These are phyloP conservation scores for Tachypleus tridentatus DNA, from an alignment of 1,140 invertebrate species.

Conservation along the genomic window DNA sequence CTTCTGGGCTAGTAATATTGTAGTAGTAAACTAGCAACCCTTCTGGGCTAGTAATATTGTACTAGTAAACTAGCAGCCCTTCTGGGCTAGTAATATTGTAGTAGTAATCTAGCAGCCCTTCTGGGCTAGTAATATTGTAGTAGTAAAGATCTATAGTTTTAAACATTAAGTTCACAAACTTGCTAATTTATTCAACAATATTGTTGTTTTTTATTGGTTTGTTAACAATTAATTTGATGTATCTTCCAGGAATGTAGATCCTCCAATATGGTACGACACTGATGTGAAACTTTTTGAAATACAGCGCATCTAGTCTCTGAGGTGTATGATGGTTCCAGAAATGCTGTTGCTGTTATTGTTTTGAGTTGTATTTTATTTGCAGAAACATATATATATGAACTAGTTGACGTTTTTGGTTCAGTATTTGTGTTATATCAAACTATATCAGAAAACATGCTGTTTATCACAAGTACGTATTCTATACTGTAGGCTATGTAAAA, in stretches of 20 bases:
- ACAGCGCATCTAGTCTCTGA: slow-evolving; percentile 38
- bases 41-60: background rate
- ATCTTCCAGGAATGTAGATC: slow-evolving; percentile 78
- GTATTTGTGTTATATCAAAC: too few relatives aligned
- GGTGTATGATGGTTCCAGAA: too few relatives aligned
- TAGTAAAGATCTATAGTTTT: background rate
- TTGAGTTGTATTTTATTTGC: too few relatives aligned
- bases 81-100: background rate
- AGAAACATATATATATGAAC: too few relatives aligned
- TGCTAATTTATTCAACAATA: background rate
- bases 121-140: background rate
- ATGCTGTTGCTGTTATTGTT: too few relatives aligned
- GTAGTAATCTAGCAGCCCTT: background rate
- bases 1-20: background rate
- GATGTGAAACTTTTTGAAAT: slow-evolving; percentile 98
- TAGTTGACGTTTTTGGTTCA: too few relatives aligned
- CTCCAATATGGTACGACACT: slow-evolving; percentile 98
- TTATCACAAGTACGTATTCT: too few relatives aligned
- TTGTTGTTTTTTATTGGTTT: background rate
- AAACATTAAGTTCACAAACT: background rate
- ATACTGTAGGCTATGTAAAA: too few relatives aligned
- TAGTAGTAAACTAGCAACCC: background rate
- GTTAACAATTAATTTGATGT: slow-evolving; percentile 9
- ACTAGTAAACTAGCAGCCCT: background rate
- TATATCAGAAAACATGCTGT: too few relatives aligned